Base-by-base conservation (phyloP, 2,797 vertebrate genomes). In the Micromesistius poutassou region DNA sequence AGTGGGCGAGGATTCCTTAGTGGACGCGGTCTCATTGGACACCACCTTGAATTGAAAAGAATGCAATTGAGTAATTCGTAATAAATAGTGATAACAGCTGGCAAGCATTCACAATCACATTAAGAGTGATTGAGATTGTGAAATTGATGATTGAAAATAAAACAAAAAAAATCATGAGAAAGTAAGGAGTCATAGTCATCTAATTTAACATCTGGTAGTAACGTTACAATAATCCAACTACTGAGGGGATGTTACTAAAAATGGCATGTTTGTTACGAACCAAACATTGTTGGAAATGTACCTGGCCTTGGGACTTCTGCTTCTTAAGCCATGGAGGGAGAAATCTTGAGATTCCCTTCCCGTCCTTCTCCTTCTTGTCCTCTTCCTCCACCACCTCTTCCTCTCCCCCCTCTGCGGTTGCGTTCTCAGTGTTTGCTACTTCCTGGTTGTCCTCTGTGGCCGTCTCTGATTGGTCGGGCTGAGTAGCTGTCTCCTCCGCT, bases 271-370 rank as follows among this genome's bases (percentile, higher is more conserved):
- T 2, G 62, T 68, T 9, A 68, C 10, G 2, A 68, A 68, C n/a
- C 9, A 68, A 28, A n/a, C 8, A 7, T 42, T 4, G 13, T 0
- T 9, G 28, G n/a, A 25, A 42, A 42, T 36, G 91, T 78, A 94
- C 90, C 88, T 97, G 94, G 81, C 91, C 96, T 83, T 95, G 95
- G 16, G 97, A 97, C 85, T 96, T 98, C 78, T 98, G 97, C 82
- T 97, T 98, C 92, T 97, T 99, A 91, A 97, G 95, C 98, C 98
- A 99, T 72, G 97, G 95, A 4, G 97, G 97, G 77, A 99, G 91
- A 84, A 98, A 99, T 46, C 97, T 96, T 85, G 96, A 95, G 90
- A 99, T 96, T 30, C 97, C 96, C 91, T 96, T 96, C 74, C 94
- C 93, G 46, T 94, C 90, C 76, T 95, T 96, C 50, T 90, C 94